Base-by-base conservation (phyloP, 2,888 invertebrate genomes). In the Campoplex nolae region DNA sequence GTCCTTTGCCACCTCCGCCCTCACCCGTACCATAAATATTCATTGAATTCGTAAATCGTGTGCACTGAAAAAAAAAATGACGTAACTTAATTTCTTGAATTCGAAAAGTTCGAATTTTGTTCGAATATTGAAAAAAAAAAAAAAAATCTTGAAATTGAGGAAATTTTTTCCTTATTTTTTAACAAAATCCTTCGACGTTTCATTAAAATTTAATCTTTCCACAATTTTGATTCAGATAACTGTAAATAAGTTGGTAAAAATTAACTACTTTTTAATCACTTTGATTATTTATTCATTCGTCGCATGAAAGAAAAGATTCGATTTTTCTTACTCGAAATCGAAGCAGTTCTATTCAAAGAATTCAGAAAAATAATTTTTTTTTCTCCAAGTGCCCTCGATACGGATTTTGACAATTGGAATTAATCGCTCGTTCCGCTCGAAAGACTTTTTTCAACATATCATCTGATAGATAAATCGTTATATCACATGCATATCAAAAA, bases 1-100 rank as follows among this genome's bases (percentile, higher is more conserved):
- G 97, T 94, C 98, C 97, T 3, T 94, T 97, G 87, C 97, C 97
- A 54, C 98, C 98, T 13, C 98, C 98, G 11, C 98, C 98, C 42
- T 98, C 98, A 65, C 98, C 98, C 28, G 97, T 96, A 73, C 97
- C 96, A 45, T 94, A 89, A 89, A 83, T 3, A 32, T 68, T 78
- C 11, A 1, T 56, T 4, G 23, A 11, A 23, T 45, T 32, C 0
- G 6, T 35, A 56, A 51, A 45, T 68, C 48, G 58, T 70, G 74
- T 48, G 51, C 56, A 58, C 56, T 11, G 28, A 28, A 9, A 28
- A 58, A 58, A 58, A 56, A 9, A 56, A 23, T 56, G 3, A 56
- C 23, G 2, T 48, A 2, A 16, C 2, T 9, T 23, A 23, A 9
- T 56, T 56, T 11, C n/a, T 2, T n/a, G 11, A 56, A 56, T 11